Evolutionary conservation across 2,797 vertebrate genomes (phyloP).

Genomic region (Eurystomus glaucurus): DNA sequence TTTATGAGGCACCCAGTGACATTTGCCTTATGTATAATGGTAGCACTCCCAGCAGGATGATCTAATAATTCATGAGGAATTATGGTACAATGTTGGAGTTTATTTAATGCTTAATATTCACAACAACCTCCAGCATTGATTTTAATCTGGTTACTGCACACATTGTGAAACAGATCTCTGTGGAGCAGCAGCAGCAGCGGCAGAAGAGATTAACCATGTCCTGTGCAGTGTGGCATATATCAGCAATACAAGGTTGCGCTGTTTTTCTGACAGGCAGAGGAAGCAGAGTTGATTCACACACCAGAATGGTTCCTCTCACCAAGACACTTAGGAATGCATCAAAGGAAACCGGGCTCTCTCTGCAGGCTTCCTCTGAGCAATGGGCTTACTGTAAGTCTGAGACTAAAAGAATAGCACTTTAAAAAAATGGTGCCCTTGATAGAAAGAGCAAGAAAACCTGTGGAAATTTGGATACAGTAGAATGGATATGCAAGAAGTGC

Average conservation of each 20-base stretch:
- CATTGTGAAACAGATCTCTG: slow-evolving; percentile 8
- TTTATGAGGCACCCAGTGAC: slow-evolving; percentile 65
- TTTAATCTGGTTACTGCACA: slow-evolving; percentile 46
- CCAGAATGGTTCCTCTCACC: slow-evolving; percentile 52
- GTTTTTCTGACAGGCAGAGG: slow-evolving; percentile 59
- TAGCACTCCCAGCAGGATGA: slow-evolving; percentile 66
- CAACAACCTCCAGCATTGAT: slow-evolving; percentile 52
- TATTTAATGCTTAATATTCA: slow-evolving; percentile 45
- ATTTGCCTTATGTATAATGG: slow-evolving; percentile 64
- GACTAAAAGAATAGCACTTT: slow-evolving; percentile 25
- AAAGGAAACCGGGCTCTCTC: slow-evolving; percentile 49
- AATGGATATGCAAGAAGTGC: slow-evolving; percentile 4
- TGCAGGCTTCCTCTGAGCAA: slow-evolving; percentile 65
- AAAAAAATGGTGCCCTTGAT: background rate
- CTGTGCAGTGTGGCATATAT: background rate
- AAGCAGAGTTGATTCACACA: slow-evolving; percentile 58
- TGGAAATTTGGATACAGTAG: slow-evolving; percentile 36
- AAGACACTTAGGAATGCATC: slow-evolving; percentile 56
- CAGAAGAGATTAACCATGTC: background rate
- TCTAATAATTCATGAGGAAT: slow-evolving; percentile 66
- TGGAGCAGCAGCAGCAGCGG: background rate
- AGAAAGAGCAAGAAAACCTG: slow-evolving; percentile 34
- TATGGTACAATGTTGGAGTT: slow-evolving; percentile 13
- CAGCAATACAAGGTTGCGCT: background rate
- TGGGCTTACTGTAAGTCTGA: slow-evolving; percentile 51